Base-by-base conservation (phyloP, 1,140 invertebrate genomes). In the Linepithema humile region DNA sequence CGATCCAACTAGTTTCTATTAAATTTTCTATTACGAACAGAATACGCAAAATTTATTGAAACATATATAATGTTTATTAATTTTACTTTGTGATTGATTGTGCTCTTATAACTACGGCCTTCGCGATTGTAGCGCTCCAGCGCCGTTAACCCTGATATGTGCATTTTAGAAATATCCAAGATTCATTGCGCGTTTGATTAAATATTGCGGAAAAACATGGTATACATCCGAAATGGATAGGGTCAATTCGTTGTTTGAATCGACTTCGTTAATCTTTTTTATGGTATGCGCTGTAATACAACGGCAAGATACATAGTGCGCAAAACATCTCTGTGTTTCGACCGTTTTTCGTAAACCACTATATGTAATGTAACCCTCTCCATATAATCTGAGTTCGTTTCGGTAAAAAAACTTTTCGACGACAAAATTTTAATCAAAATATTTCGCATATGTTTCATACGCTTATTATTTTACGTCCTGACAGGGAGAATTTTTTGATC, bases 391-490 rank as follows among this genome's bases (percentile, higher is more conserved):
- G 64, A 55, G 50, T 55, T 53, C 55, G 38, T 70, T 43, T 55
- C 35, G 38, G 17, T 70, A 38, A 70, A n/a, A n/a, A 78, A 80
- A 78, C 75, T 80, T 80, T 80, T 45, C 64, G 64, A 69, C 23
- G 48, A 80, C 75, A 64, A 80, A 70, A 80, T 80, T 80, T 80
- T 80, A 80, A 80, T 57, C 64, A 80, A 80, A 80, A 80, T 69
- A 80, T 80, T 69, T 80, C 75, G 48, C 35, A 35, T 55, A 17
- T 35, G 50, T 70, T 59, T 70, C 75, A 57, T 78, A 29, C 17
- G 65, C 26, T 69, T 69, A 78, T 80, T 80, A 80, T 80, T 80
- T 80, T 69, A 57, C 64, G 38, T 80, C 23, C 75, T 80, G 75
- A 69, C 48, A 69, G 64, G 75, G 75, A 53, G 48, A 80, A 43